A percentile compares a stretch with the other conserved stretches of the same genome.
Conservation (phyloP, 2,888 invertebrate species). For the Vesta saturnalis region DNA sequence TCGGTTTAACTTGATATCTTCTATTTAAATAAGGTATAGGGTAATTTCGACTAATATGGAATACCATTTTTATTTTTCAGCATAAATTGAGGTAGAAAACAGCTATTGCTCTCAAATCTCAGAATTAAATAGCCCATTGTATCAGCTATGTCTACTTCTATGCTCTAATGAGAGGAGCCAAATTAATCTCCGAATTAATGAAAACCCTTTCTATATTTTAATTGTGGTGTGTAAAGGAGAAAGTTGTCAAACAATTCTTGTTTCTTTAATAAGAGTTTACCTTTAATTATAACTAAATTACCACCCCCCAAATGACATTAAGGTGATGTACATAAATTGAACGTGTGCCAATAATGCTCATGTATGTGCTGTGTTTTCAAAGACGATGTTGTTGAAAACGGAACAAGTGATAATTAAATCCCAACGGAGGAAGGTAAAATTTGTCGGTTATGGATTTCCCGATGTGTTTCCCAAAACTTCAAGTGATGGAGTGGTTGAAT, state of each 20-base stretch:
- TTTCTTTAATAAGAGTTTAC: constrained; percentile 1
- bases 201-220: background rate
- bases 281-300: background rate
- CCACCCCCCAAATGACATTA: background rate
- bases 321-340: background rate
- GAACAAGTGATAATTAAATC: background rate
- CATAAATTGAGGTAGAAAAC: too few species aligned
- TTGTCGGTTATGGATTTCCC: background rate
- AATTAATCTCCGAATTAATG: background rate
- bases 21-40: too few species aligned
- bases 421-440: background rate
- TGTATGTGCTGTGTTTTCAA: background rate
- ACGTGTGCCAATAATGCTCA: background rate
- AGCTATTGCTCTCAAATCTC: too few species aligned
- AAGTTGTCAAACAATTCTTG: background rate
- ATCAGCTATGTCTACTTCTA: too few species aligned
- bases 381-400: constrained; percentile 1
- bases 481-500: background rate
- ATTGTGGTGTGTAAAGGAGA: background rate
- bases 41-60: too few species aligned
- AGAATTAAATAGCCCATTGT: too few species aligned
- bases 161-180: background rate
- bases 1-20: too few species aligned
- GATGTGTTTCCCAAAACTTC: background rate
- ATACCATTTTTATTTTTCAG: too few species aligned